These are phyloP conservation scores for Poeciliopsis infans DNA, from an alignment of 2,797 vertebrate species.

Conservation along the genomic window DNA sequence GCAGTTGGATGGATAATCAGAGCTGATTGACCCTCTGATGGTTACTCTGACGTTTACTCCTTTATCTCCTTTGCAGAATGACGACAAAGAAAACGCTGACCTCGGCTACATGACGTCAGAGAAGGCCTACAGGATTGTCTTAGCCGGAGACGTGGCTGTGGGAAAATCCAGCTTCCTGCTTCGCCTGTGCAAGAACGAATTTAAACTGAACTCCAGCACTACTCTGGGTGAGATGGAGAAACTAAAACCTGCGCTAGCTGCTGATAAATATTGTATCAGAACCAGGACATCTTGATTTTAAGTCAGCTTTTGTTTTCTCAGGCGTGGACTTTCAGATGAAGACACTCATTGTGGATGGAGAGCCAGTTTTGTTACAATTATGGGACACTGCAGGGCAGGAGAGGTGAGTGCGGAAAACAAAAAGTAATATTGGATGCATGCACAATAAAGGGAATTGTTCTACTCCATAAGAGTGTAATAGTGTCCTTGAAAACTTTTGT, in stretches of 20 bases:
- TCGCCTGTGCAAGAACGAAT: conserved; percentile 97
- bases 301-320: conserved; percentile 52
- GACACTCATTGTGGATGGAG: conserved; percentile 92
- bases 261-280: background rate
- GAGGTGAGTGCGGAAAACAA: conserved; percentile 73
- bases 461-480: background rate
- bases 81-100: conserved; percentile 61
- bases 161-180: conserved; percentile 97
- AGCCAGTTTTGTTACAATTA: conserved; percentile 88
- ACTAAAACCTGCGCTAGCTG: background rate
- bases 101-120: conserved; percentile 81
- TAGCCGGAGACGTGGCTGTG: conserved; percentile 94
- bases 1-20: background rate
- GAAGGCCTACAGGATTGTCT: conserved; percentile 92
- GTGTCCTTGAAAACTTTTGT: too few species aligned
- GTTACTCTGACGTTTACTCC: background rate
- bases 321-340: conserved; percentile 99
- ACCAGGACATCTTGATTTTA: background rate
- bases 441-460: background rate
- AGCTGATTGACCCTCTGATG: background rate
- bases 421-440: background rate
- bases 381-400: conserved; percentile 98
- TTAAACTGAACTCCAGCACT: conserved; percentile 86
- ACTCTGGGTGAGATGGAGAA: conserved; percentile 85
- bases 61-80: conserved; percentile 68